Evolutionary conservation across 2,797 vertebrate species (phyloP).

Genomic region (Phataginus tetradactyla): DNA sequence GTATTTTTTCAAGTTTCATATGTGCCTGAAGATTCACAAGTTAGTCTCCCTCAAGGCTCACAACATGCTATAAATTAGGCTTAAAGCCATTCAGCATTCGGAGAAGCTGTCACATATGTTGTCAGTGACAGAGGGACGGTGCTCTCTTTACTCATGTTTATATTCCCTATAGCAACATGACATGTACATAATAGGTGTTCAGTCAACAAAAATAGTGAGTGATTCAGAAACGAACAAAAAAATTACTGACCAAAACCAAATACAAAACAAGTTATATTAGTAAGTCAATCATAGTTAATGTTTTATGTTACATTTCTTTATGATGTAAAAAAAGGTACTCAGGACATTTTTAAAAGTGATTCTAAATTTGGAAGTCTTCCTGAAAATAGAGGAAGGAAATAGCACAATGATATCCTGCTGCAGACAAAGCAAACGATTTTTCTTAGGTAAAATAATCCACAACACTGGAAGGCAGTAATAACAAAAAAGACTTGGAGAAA

Average conservation of each 20-base stretch:
- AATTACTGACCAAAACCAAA: neutral
- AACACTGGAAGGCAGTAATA: slow-evolving; percentile 51
- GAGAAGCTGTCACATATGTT: neutral
- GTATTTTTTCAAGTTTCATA: neutral
- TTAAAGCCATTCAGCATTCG: neutral
- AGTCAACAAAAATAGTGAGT: neutral
- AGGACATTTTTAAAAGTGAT: neutral
- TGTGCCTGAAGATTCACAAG: neutral
- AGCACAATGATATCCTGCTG: slow-evolving; percentile 15
- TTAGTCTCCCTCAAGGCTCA: neutral
- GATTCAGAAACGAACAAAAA: neutral
- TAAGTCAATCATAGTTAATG: neutral
- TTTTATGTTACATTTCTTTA: neutral
- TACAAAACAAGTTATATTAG: neutral
- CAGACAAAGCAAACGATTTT: slow-evolving; percentile 49
- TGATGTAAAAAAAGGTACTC: neutral
- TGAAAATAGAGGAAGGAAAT: neutral
- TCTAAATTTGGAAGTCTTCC: slow-evolving; percentile 9
- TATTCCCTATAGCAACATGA: neutral
- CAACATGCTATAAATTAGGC: neutral
- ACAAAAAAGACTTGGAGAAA: slow-evolving; percentile 15
- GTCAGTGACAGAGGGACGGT: neutral
- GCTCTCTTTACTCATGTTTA: neutral
- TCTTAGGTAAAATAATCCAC: slow-evolving; percentile 64
- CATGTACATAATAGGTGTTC: neutral